A percentile compares a stretch with the other conserved stretches of the same genome.
These are phyloP conservation scores for Trypoxylon attenuatum DNA, from an alignment of 2,888 invertebrate genomes.

Conservation along the genomic window DNA sequence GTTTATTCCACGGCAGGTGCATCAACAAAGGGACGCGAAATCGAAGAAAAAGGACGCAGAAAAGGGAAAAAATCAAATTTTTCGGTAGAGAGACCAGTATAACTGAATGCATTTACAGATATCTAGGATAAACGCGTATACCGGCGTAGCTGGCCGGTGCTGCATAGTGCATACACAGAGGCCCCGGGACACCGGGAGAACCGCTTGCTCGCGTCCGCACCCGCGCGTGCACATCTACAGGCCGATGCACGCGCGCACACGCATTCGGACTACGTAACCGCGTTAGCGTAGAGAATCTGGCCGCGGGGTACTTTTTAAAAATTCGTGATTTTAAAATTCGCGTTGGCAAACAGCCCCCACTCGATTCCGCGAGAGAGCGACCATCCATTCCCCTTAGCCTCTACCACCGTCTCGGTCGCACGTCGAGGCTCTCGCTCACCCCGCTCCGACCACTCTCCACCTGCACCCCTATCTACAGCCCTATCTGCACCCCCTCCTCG, in stretches of 20 bases:
- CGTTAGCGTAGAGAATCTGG: constrained; percentile 61
- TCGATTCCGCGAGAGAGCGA: constrained; percentile 45
- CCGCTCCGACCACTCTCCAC: constrained; percentile 29
- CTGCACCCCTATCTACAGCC: constrained; percentile 47
- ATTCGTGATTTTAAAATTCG: constrained; percentile 69
- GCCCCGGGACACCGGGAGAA: too few relatives aligned
- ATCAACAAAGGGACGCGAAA: constrained; percentile 42
- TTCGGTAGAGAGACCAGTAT: constrained; percentile 47
- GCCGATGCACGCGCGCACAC: constrained; percentile 26
- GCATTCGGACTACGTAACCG: constrained; percentile 56
- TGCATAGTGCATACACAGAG: neutral
- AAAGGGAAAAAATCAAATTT: constrained; percentile 47
- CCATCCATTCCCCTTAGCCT: constrained; percentile 19
- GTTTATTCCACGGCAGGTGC: constrained; percentile 31
- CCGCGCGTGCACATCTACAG: neutral
- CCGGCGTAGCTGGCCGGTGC: constrained; percentile 20
- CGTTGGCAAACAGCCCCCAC: constrained; percentile 67
- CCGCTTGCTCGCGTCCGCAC: too few relatives aligned
- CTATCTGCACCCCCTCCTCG: constrained; percentile 45
- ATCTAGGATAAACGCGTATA: constrained; percentile 56
- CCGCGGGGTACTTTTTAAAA: constrained; percentile 64
- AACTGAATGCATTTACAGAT: constrained; percentile 57
- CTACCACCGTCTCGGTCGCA: neutral
- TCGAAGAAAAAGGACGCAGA: constrained; percentile 38
- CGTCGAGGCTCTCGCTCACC: neutral